These are phyloP conservation scores for Maniola hyperantus DNA, from an alignment of 2,888 invertebrate genomes.

Conservation along the genomic window DNA sequence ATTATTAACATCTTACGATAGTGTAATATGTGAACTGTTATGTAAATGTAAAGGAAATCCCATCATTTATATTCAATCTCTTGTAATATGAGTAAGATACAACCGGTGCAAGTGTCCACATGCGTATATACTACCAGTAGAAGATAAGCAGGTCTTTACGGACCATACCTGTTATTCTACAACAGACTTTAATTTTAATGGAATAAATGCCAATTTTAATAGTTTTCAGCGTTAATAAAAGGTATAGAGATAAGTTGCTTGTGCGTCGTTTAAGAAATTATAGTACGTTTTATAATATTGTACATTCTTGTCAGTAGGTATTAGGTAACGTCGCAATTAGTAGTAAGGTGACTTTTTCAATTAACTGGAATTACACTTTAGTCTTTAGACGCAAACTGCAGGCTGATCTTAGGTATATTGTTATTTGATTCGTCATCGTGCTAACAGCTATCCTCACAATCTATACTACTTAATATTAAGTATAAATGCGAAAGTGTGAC, in stretches of 20 bases:
- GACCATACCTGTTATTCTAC: background rate
- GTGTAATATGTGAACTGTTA: conserved; percentile 27
- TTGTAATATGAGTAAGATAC: conserved; percentile 31
- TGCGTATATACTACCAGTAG: conserved; percentile 6
- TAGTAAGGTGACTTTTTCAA: no score
- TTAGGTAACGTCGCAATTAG: no score
- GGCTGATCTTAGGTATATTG: no score
- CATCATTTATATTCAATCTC: conserved; percentile 28
- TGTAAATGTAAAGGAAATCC: conserved; percentile 37
- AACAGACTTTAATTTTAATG: background rate
- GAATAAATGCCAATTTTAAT: background rate
- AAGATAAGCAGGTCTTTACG: conserved; percentile 12
- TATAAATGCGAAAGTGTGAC: no score
- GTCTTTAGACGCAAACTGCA: no score
- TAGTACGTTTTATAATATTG: background rate
- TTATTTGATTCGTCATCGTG: no score
- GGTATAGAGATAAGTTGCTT: conserved; percentile 4
- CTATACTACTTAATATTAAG: no score
- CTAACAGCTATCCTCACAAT: no score
- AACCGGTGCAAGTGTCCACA: conserved; percentile 23
- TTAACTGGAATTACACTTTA: no score
- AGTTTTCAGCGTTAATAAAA: background rate
- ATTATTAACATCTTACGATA: conserved; percentile 23
- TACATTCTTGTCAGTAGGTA: no score
- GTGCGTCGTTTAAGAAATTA: background rate